Evolutionary conservation across 30 jellyfish, hydroid and myxozoan species (phyloP), one percentile per base, ranked within the genome.

Genomic region (Mastigias papua): DNA sequence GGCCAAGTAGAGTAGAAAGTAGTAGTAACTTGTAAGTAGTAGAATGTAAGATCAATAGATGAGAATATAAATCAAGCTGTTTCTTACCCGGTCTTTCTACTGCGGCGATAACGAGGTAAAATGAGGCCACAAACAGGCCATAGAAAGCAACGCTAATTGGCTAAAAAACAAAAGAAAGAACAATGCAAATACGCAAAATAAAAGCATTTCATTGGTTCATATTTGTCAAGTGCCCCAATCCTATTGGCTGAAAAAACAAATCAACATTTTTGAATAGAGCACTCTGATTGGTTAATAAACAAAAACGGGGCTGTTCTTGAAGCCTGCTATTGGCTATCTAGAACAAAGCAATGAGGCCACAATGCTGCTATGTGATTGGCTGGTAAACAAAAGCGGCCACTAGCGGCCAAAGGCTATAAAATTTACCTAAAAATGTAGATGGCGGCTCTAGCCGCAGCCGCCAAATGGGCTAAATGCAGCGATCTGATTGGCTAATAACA

Each of bases 351-450:
- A 26, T 54, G 67, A 8, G 46, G 80, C 57, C 80, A 21, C 28
- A 69, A 69, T 69, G 31, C 60, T 31, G 80, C 2, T n/a, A 1
- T 69, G 61, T 69, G 62, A 69, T 69, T 31, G 80, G 80, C 26
- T 31, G 54, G 31, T 69, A 28, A 69, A 69, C 62, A 69, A 69
- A 20, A 48, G 76, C 37, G 37, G 76, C 37, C 76, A 33, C 37
- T 35, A 29, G 80, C 60, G 80, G 80, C 80, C 61, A 26, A 8
- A 4, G 80, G 80, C 80, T 54, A 25, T 21, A 10, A 6, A 54
- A 6, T 54, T 54, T 10, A 6, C 25, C 17, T 21, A 54, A 54
- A 54, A 6, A 3, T 54, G 26, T 21, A 54, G 25, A 25, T 54
- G 67, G 17, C 67, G 67, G 67, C 67, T 54, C 20, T 25, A 54